Conservation (phyloP, 2,113 vertebrate species). For the Dascyllus trimaculatus region DNA sequence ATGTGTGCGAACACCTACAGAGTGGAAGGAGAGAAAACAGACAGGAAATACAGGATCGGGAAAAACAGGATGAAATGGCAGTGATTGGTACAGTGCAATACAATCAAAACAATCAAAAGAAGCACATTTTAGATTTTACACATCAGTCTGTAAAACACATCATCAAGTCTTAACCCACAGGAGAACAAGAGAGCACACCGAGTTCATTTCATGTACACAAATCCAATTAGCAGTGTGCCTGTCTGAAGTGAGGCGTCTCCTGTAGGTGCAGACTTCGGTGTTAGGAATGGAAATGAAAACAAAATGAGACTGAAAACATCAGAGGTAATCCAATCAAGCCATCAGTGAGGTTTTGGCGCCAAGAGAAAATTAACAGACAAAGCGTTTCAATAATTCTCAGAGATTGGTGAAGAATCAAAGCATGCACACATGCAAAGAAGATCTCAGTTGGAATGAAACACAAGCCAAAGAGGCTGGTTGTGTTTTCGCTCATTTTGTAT, state of each 20-base stretch:
- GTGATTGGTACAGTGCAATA: conserved; percentile 27
- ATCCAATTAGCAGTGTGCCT: background rate
- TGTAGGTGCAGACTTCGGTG: conserved; percentile 28
- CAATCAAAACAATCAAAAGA: conserved; percentile 31
- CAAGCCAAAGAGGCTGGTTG: conserved; percentile 27
- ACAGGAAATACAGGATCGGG: conserved; percentile 66
- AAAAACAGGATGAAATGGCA: conserved; percentile 67
- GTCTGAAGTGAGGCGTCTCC: conserved; percentile 31
- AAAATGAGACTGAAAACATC: conserved; percentile 67
- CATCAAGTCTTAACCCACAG: conserved; percentile 50
- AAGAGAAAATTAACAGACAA: background rate
- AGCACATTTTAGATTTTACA: conserved; percentile 22
- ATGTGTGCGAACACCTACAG: conserved; percentile 83
- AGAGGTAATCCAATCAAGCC: conserved; percentile 5
- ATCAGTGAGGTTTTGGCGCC: background rate
- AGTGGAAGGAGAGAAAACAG: conserved; percentile 60
- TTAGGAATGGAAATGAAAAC: conserved; percentile 16
- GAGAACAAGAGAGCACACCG: background rate
- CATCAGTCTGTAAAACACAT: conserved; percentile 8
- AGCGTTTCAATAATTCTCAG: background rate
- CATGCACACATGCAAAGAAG: conserved; percentile 33
- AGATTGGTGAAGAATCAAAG: conserved; percentile 7
- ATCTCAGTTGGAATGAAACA: conserved; percentile 62
- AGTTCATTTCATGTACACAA: background rate
- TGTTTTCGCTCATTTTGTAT: conserved; percentile 43